phyloP scores from a whole-genome alignment of 2,888 invertebrate species.

The Hypselothyrea guttata region DNA sequence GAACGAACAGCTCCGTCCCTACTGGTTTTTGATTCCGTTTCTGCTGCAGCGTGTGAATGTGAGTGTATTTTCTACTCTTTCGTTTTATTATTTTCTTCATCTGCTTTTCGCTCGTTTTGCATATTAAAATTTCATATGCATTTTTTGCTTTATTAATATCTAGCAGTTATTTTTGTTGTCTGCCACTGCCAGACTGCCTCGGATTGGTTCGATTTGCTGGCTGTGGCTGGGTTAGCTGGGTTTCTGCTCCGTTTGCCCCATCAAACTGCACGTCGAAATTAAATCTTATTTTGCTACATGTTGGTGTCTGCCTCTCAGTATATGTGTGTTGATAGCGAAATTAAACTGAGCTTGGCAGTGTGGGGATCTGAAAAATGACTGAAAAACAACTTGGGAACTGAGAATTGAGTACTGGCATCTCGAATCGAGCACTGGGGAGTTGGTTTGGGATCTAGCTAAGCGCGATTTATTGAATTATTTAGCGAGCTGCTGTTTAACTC shows the following conservation, averaged over 20 bases:
- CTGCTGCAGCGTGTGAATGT: conserved; percentile 9
- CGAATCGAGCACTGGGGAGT: conserved; percentile 31
- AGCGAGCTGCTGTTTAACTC: conserved; percentile 76
- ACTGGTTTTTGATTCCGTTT: conserved; percentile 52
- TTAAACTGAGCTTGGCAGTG: conserved; percentile 46
- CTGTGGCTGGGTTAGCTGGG: conserved; percentile 56
- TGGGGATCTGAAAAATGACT: conserved; percentile 1
- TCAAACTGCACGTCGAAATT: conserved; percentile 70
- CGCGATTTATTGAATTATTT: conserved; percentile 76
- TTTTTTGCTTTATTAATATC: conserved; percentile 76
- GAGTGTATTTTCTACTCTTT: conserved; percentile 39
- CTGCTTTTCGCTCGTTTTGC: conserved; percentile 67
- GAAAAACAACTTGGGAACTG: conserved; percentile 17
- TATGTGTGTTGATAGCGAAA: conserved; percentile 35
- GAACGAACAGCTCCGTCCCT: too few species aligned
- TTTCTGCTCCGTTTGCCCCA: conserved; percentile 71
- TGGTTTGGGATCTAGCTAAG: conserved; percentile 40
- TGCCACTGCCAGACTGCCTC: conserved; percentile 27
- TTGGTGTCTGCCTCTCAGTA: conserved; percentile 19
- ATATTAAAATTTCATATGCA: conserved; percentile 77
- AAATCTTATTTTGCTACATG: conserved; percentile 61
- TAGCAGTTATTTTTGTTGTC: conserved; percentile 72
- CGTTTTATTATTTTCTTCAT: conserved; percentile 47
- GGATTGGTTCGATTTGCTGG: conserved; percentile 44
- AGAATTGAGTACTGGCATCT: conserved; percentile 14